Evolutionary conservation across 2,797 vertebrate species (phyloP).

Genomic region (Pelodytes ibericus): DNA sequence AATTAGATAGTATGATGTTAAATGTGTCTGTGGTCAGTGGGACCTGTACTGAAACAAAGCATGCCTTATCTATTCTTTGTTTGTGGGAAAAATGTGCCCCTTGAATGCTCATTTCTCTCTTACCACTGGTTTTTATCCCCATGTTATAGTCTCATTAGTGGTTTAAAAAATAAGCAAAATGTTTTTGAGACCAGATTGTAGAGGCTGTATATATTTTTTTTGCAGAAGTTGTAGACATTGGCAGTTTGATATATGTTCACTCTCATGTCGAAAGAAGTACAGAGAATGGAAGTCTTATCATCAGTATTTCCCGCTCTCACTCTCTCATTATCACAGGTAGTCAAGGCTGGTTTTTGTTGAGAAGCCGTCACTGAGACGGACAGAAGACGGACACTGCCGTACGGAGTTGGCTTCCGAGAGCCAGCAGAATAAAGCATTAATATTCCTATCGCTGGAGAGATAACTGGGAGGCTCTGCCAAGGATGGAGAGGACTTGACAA

Average conservation of each 20-base stretch:
- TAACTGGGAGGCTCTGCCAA: slow-evolving; percentile 41
- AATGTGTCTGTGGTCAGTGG: too few relatives aligned
- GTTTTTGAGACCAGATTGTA: too few relatives aligned
- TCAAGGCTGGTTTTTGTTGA: slow-evolving; percentile 15
- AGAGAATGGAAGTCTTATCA: slow-evolving; percentile 28
- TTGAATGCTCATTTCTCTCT: too few relatives aligned
- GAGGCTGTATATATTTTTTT: neutral
- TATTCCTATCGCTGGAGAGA: slow-evolving; percentile 25
- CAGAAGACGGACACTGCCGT: slow-evolving; percentile 35
- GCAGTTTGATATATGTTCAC: slow-evolving; percentile 26
- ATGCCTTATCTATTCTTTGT: too few relatives aligned
- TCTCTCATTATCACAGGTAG: slow-evolving; percentile 26
- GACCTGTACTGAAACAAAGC: too few relatives aligned
- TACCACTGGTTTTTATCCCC: too few relatives aligned
- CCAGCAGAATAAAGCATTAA: slow-evolving; percentile 36
- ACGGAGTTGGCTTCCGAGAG: slow-evolving; percentile 3
- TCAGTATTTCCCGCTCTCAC: slow-evolving; percentile 2
- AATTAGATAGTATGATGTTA: neutral
- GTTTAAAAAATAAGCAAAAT: neutral
- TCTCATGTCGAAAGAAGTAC: neutral
- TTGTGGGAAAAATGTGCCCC: too few relatives aligned
- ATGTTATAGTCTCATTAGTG: too few relatives aligned
- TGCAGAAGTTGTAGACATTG: neutral
- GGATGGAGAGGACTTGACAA: slow-evolving; percentile 51
- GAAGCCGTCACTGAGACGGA: slow-evolving; percentile 33